These are phyloP conservation scores for Strigamia maritima DNA, from an alignment of 2,888 invertebrate genomes.

Conservation along the genomic window DNA sequence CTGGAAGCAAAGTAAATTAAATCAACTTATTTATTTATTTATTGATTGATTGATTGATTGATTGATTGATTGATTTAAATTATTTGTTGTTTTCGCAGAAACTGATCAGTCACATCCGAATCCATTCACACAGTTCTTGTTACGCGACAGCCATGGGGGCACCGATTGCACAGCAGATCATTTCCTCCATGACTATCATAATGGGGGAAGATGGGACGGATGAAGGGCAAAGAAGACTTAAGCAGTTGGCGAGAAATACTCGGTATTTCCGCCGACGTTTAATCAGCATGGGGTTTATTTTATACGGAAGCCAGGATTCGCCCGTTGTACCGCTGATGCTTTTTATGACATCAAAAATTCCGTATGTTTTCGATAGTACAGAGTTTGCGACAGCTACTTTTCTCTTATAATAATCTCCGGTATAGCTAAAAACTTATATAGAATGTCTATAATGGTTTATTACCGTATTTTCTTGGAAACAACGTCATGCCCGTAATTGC, in stretches of 20 bases:
- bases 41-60: neutral
- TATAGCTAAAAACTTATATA: no score
- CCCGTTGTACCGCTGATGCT: conserved; percentile 95
- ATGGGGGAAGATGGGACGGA: neutral
- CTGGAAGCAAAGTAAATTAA: conserved; percentile 74
- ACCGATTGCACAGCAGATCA: neutral
- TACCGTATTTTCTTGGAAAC: no score
- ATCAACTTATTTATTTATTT: neutral
- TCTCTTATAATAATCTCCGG: no score
- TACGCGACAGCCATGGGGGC: conserved; percentile 9
- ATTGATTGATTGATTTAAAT: no score
- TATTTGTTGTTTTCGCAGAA: neutral
- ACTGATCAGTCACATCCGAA: conserved; percentile 3
- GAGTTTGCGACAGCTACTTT: no score
- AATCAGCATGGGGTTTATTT: conserved; percentile 83
- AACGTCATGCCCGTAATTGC: no score
- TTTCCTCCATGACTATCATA: conserved; percentile 29
- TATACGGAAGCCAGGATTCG: conserved; percentile 88
- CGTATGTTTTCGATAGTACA: no score
- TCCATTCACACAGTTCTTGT: conserved; percentile 35
- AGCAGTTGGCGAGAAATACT: conserved; percentile 60
- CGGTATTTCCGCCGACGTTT: conserved; percentile 74
- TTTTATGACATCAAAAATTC: conserved; percentile 91
- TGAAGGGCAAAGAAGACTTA: neutral
- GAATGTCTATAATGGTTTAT: no score